Conservation (phyloP, 2,797 vertebrate genomes). For the Gadopsis marmoratus region DNA sequence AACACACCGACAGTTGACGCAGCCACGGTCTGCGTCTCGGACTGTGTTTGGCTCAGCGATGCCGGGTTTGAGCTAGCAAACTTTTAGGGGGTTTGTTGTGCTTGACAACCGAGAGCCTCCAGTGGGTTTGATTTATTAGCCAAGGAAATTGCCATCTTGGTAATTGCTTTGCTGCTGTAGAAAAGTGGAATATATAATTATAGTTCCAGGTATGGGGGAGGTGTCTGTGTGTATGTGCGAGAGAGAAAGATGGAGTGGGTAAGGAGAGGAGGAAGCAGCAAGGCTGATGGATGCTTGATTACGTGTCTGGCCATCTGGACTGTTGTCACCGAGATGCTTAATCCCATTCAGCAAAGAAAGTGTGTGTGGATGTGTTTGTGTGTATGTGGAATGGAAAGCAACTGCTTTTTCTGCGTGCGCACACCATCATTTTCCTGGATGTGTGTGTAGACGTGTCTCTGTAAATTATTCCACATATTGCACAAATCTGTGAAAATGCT, state of each 20-base stretch:
- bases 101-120: slow-evolving; percentile 47
- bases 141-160: slow-evolving; percentile 49
- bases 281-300: slow-evolving; percentile 79
- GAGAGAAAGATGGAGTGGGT: slow-evolving; percentile 61
- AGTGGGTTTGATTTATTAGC: slow-evolving; percentile 62
- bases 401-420: slow-evolving; percentile 41
- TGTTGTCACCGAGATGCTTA: slow-evolving; percentile 78
- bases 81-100: slow-evolving; percentile 40
- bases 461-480: slow-evolving; percentile 50
- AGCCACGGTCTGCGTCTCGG: slow-evolving; percentile 53
- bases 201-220: slow-evolving; percentile 70
- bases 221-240: slow-evolving; percentile 65
- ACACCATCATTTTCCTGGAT: slow-evolving; percentile 29
- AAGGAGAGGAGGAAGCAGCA: slow-evolving; percentile 72
- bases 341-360: slow-evolving; percentile 74
- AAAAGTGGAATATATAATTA: slow-evolving; percentile 69
- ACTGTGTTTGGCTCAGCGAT: slow-evolving; percentile 40
- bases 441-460: slow-evolving; percentile 21
- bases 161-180: slow-evolving; percentile 58
- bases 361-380: slow-evolving; percentile 48
- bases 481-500: slow-evolving; percentile 59
- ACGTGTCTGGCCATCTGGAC: slow-evolving; percentile 83
- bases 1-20: slow-evolving; percentile 63
- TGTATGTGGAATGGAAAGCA: slow-evolving; percentile 46
- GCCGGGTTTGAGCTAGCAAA: slow-evolving; percentile 33